These are phyloP conservation scores for Amorpha juglandis DNA, from an alignment of 2,888 invertebrate genomes.

Conservation along the genomic window DNA sequence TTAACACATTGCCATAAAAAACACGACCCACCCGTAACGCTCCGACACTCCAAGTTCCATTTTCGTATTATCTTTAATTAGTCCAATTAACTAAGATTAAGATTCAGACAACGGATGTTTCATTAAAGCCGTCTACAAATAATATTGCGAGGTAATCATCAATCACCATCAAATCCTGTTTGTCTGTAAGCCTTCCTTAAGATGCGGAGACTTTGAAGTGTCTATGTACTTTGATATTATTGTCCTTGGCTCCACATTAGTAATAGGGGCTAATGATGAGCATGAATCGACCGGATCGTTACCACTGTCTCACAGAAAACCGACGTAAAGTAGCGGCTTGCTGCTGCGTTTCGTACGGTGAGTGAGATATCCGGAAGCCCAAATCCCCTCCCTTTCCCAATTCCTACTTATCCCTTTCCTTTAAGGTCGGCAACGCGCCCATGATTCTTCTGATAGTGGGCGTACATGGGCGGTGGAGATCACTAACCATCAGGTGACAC, in stretches of 20 bases:
- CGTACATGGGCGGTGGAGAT: too few relatives aligned
- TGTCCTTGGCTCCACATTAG: background rate
- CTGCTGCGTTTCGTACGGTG: too few relatives aligned
- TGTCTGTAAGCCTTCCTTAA: constrained; percentile 22
- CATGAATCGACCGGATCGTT: too few relatives aligned
- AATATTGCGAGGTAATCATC: constrained; percentile 25
- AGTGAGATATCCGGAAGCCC: too few relatives aligned
- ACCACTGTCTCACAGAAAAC: too few relatives aligned
- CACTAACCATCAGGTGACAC: too few relatives aligned
- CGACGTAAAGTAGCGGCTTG: too few relatives aligned
- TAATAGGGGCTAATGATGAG: constrained; percentile 14
- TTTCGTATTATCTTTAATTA: constrained; percentile 23
- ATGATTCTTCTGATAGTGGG: too few relatives aligned
- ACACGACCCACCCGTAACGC: too few relatives aligned
- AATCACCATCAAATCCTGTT: constrained; percentile 26
- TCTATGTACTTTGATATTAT: constrained; percentile 5
- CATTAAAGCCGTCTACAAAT: constrained; percentile 21
- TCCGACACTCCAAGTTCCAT: background rate
- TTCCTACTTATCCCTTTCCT: too few relatives aligned
- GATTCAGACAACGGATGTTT: constrained; percentile 25
- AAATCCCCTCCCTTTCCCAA: too few relatives aligned
- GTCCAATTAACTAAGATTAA: constrained; percentile 25
- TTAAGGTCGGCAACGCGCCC: too few relatives aligned
- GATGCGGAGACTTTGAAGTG: constrained; percentile 15
- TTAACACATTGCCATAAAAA: background rate